phyloP scores from a whole-genome alignment of 2,888 invertebrate species.

The Aleiodes testaceus region DNA sequence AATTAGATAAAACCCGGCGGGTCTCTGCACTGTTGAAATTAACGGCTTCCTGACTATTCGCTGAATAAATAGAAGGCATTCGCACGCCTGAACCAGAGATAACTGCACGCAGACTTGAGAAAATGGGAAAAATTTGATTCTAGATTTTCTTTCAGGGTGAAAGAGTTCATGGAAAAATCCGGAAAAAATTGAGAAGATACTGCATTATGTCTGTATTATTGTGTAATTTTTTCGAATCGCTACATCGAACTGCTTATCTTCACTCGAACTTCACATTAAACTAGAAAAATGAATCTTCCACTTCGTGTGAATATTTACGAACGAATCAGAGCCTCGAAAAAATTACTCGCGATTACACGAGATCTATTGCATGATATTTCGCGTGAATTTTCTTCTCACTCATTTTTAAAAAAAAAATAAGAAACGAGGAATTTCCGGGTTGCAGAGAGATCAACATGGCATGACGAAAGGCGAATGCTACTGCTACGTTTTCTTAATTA shows the following conservation, averaged over 20 bases:
- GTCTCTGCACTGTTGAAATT: slow-evolving; percentile 59
- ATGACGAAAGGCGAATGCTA: slow-evolving; percentile 55
- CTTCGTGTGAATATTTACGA: too few relatives aligned
- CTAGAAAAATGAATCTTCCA: too few relatives aligned
- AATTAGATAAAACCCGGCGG: slow-evolving; percentile 65
- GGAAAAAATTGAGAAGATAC: not conserved
- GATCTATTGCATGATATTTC: slow-evolving; percentile 30
- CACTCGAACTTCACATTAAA: too few relatives aligned
- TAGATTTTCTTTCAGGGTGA: slow-evolving; percentile 14
- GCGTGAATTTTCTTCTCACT: slow-evolving; percentile 5
- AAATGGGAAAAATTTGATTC: not conserved
- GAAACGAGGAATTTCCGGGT: slow-evolving; percentile 33
- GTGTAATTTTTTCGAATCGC: too few relatives aligned
- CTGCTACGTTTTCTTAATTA: slow-evolving; percentile 66
- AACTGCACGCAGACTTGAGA: slow-evolving; percentile 18
- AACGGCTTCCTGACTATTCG: slow-evolving; percentile 68
- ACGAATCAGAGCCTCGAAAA: too few relatives aligned
- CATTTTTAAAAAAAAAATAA: slow-evolving; percentile 28
- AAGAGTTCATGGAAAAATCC: not conserved
- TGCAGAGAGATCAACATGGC: slow-evolving; percentile 25
- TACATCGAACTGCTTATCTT: too few relatives aligned
- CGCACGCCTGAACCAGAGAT: slow-evolving; percentile 36
- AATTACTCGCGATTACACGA: not conserved
- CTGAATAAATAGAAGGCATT: slow-evolving; percentile 65
- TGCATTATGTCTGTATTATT: too few relatives aligned